Evolutionary conservation across 2,888 invertebrate genomes (phyloP).

Genomic region (Pomacea canaliculata): DNA sequence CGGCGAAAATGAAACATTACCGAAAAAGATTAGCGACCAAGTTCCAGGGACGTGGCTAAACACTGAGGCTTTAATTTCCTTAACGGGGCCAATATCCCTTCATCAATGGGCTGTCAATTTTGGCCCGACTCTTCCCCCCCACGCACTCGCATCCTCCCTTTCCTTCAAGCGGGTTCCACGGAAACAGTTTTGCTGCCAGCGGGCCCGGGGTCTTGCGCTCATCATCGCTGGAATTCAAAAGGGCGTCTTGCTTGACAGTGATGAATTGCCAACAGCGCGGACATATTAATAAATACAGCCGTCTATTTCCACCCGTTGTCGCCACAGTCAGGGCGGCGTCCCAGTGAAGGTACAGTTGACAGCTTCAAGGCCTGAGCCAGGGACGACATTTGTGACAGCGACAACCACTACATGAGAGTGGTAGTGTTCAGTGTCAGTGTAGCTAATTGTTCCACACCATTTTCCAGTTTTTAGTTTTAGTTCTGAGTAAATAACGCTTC

Average conservation of each 20-base stretch:
- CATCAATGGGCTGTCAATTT: slow-evolving; percentile 26
- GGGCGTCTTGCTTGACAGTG: slow-evolving; percentile 22
- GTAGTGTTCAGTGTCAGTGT: neutral
- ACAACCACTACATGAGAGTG: neutral
- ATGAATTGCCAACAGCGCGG: slow-evolving; percentile 20
- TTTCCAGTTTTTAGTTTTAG: no score
- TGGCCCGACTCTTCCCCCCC: slow-evolving; percentile 7
- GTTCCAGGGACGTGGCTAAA: slow-evolving; percentile 4
- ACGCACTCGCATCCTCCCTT: neutral
- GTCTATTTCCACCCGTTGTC: neutral
- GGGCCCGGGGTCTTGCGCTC: slow-evolving; percentile 9
- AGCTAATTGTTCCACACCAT: no score
- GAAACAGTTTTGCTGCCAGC: slow-evolving; percentile 22
- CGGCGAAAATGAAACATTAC: slow-evolving; percentile 27
- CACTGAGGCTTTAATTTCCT: slow-evolving; percentile 24
- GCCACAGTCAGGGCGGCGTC: neutral
- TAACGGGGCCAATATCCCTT: slow-evolving; percentile 27
- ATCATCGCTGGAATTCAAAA: slow-evolving; percentile 19
- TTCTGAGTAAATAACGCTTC: no score
- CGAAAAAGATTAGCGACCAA: slow-evolving; percentile 25
- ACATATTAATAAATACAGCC: slow-evolving; percentile 26
- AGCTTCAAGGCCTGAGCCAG: no score
- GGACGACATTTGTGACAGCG: no score
- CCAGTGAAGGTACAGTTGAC: neutral
- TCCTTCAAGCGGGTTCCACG: slow-evolving; percentile 19